Evolutionary conservation across 2,113 vertebrate genomes (phyloP), one percentile per base, ranked within the genome.

Genomic region (Mirza zaza): DNA sequence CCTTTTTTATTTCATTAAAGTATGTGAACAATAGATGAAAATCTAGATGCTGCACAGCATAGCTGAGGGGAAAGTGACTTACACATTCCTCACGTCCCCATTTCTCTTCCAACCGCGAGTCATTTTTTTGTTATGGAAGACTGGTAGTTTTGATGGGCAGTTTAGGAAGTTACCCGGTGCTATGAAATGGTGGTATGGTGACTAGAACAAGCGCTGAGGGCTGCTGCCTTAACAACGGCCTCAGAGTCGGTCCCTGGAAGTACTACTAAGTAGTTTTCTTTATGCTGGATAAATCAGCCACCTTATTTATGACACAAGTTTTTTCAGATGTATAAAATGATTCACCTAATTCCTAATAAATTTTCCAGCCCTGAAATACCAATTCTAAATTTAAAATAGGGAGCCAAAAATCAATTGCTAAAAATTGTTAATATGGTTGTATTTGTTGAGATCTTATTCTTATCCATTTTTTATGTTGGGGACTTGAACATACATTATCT

Each of bases 391-490:
- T 57, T 90, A 83, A 95, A 34, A 50, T 25, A n/a, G 18, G 39
- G 3, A 83, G 5, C 20, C 52, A 4, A 95, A 93, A 84, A 90
- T 70, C 63, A 52, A 81, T 79, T 48, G 88, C 23, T 80, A 90
- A 84, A 90, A 75, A 29, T 75, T 77, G 2, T 14, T 73, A 85
- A 29, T 90, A 57, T 63, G 20, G 48, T 59, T 57, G 14, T n/a
- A 42, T 45, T 80, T 87, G 14, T 71, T 52, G n/a, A 94, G 18
- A 67, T 76, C 67, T 88, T 89, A 25, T 20, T 88, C 3, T 77
- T 34, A 68, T 45, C 7, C 0, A 52, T 65, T 96, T 73, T 79
- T 7, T 73, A 29, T 79, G 13, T 65, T 77, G 71, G 14, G 2
- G n/a, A 61, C 32, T 87, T 94, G 86, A 57, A 29, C 17, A 42